A percentile compares a stretch with the other conserved stretches of the same genome.
These are phyloP conservation scores for Pollenia amentaria DNA, from an alignment of 2,888 invertebrate genomes.

Conservation along the genomic window DNA sequence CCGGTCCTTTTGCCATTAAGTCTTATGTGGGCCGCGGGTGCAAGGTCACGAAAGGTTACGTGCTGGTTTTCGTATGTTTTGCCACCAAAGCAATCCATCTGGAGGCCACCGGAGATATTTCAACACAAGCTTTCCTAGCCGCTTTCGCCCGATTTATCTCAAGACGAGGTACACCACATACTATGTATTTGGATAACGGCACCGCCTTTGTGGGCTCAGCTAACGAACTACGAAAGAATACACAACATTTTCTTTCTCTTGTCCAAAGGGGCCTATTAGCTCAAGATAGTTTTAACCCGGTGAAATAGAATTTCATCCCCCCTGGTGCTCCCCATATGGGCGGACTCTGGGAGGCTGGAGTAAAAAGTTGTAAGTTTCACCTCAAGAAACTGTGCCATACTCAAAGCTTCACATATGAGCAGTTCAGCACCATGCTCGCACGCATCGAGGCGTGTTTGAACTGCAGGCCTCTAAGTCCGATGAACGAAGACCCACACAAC, in stretches of 20 bases:
- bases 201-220: slow-evolving; percentile 10
- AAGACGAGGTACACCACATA: not conserved
- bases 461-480: slow-evolving; percentile 18
- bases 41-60: slow-evolving; percentile 30
- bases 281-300: not conserved
- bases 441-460: slow-evolving; percentile 27
- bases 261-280: not conserved
- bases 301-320: slow-evolving; percentile 32
- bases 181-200: slow-evolving; percentile 12
- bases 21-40: no score
- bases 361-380: slow-evolving; percentile 20
- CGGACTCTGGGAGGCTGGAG: slow-evolving; percentile 30
- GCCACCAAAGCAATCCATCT: slow-evolving; percentile 31
- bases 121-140: slow-evolving; percentile 10
- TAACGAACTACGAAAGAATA: not conserved
- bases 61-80: slow-evolving; percentile 25
- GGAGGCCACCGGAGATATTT: slow-evolving; percentile 10
- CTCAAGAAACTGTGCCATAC: no score
- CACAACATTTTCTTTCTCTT: not conserved
- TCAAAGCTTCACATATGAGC: slow-evolving; percentile 10
- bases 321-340: slow-evolving; percentile 46
- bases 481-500: not conserved
- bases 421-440: slow-evolving; percentile 26
- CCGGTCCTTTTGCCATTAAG: not conserved
- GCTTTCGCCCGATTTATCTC: slow-evolving; percentile 12